Percentiles rank a stretch among this genome's conserved stretches.
These are phyloP conservation scores for Odontocolon sp. DNA, from an alignment of 2,888 invertebrate species.

Conservation along the genomic window DNA sequence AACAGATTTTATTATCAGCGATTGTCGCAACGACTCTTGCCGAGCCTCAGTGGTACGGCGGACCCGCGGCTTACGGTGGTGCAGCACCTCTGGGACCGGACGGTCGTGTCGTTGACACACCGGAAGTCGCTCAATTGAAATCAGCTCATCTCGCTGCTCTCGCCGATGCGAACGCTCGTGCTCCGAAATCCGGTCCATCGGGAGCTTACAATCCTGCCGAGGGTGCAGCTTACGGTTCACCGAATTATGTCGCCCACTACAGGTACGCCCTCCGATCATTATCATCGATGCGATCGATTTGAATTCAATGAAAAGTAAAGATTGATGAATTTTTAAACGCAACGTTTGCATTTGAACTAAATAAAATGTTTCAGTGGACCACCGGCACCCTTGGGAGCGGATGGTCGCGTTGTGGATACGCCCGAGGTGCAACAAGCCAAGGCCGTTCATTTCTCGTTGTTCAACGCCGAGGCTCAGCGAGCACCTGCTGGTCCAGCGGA, in stretches of 20 bases:
- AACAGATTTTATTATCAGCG: slow-evolving; percentile 68
- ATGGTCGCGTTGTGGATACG: slow-evolving; percentile 79
- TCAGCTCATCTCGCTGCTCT: slow-evolving; percentile 75
- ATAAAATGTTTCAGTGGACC: slow-evolving; percentile 73
- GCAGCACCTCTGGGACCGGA: slow-evolving; percentile 76
- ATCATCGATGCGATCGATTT: too few species aligned
- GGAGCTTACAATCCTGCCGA: slow-evolving; percentile 66
- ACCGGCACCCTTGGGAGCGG: slow-evolving; percentile 78
- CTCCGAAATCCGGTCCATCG: slow-evolving; percentile 68
- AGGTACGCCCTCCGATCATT: slow-evolving; percentile 28
- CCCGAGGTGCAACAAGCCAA: slow-evolving; percentile 80
- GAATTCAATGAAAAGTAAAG: too few species aligned
- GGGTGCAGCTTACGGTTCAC: slow-evolving; percentile 67
- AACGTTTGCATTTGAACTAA: too few species aligned
- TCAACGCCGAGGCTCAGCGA: slow-evolving; percentile 73
- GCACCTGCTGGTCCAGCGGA: slow-evolving; percentile 66
- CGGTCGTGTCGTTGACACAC: slow-evolving; percentile 77
- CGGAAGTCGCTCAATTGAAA: slow-evolving; percentile 78
- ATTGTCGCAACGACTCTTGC: slow-evolving; percentile 65
- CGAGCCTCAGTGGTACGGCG: slow-evolving; percentile 75
- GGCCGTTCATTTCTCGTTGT: slow-evolving; percentile 77
- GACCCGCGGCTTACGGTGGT: slow-evolving; percentile 53
- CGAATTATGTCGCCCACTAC: slow-evolving; percentile 64
- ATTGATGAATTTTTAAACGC: too few species aligned
- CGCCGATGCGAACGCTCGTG: slow-evolving; percentile 78